Evolutionary conservation across 2,113 vertebrate genomes (phyloP).

Genomic region (Pagrus major): DNA sequence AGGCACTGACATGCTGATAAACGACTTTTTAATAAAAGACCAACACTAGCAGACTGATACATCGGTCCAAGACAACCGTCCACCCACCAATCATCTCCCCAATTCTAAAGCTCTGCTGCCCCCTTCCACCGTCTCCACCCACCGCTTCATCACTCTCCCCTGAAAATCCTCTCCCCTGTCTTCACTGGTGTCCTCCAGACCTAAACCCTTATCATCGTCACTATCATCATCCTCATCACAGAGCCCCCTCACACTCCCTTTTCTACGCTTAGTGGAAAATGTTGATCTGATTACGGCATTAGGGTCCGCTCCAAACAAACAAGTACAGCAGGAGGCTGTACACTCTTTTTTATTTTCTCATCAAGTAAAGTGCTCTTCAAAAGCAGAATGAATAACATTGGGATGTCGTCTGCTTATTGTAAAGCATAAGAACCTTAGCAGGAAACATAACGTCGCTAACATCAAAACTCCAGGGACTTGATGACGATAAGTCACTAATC

Average conservation of each 20-base stretch:
- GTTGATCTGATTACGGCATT: constrained; percentile 77
- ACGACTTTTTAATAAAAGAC: constrained; percentile 67
- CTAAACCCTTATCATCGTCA: constrained; percentile 51
- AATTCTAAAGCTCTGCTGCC: constrained; percentile 64
- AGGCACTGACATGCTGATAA: constrained; percentile 56
- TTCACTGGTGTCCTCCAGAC: constrained; percentile 19
- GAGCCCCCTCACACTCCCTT: not conserved
- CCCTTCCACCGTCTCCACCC: constrained; percentile 53
- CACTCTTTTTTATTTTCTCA: constrained; percentile 63
- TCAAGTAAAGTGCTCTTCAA: constrained; percentile 76
- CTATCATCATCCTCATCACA: constrained; percentile 29
- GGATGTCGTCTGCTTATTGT: constrained; percentile 62
- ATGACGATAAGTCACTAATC: constrained; percentile 73
- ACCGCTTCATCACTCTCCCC: constrained; percentile 33
- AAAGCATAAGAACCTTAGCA: constrained; percentile 72
- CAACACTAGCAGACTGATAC: constrained; percentile 42
- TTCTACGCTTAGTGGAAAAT: constrained; percentile 52
- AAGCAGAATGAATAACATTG: constrained; percentile 65
- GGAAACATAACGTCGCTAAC: constrained; percentile 64
- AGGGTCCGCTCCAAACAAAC: constrained; percentile 70
- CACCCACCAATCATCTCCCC: constrained; percentile 43
- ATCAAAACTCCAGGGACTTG: constrained; percentile 62
- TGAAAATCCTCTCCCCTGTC: constrained; percentile 20
- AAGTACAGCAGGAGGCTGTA: constrained; percentile 59
- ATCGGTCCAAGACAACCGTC: constrained; percentile 13